Base-by-base conservation (phyloP, 2,113 vertebrate genomes). In the Ciconia maguari region DNA sequence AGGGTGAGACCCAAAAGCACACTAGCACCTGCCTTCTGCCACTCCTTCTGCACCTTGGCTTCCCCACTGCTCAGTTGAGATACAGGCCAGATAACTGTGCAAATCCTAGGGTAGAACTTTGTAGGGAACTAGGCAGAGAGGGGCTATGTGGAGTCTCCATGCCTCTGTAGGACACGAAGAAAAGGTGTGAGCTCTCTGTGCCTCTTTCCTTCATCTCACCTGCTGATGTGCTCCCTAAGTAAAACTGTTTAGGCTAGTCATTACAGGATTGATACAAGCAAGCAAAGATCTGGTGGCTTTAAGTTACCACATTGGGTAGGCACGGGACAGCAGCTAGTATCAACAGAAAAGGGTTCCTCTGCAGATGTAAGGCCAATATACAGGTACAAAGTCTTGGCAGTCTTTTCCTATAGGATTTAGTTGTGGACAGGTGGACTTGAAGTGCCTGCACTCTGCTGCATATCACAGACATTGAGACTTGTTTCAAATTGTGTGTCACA, bases 121-220 rank as follows among this genome's bases (percentile, higher is more conserved):
- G 7, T n/a, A 60, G 62, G 42, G 58, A 38, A 4, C 15, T 22
- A 72, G 36, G 42, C 36, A 49, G 32, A 61, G 49, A 71, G 18
- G 9, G 42, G 24, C 18, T 72, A 1, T 10, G 6, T 57, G 48
- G 26, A 44, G 22, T 71, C 22, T 77, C 12, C 10, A 0, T n/a
- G 26, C 42, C 10, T 52, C 60, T 51, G n/a, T 18, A 44, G 42
- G 52, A 36, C 7, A 20, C 0, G 0, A 52, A 41, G 18, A 55
- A 44, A 38, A 51, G 38, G 29, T 77, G 27, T 27, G 55, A 76
- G 29, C 36, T 81, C 20, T 60, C 29, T 55, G 15, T 71, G 58
- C 29, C 18, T 41, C 11, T 34, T 26, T 71, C 10, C 11, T 61
- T 52, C 36, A 30, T 27, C 44, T 69, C 10, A 8, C 22, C 26